Evolutionary conservation across 2,888 invertebrate species (phyloP).

Genomic region (Tribolium freemani): DNA sequence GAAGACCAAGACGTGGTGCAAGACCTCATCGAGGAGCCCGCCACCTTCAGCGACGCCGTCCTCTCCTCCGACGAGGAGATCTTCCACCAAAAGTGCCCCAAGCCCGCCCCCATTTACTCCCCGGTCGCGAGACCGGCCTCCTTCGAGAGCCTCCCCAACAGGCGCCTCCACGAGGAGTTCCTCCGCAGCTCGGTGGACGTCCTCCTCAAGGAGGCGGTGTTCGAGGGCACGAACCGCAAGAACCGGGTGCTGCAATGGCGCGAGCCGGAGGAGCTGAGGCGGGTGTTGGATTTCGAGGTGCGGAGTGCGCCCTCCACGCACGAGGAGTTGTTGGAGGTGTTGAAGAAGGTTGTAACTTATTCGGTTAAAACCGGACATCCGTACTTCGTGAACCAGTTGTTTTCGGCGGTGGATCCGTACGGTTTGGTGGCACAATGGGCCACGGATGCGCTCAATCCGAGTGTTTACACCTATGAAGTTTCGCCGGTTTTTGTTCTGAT

Average conservation of each 20-base stretch:
- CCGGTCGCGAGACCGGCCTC: slow-evolving; percentile 47
- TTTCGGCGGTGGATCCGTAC: slow-evolving; percentile 87
- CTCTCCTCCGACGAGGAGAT: slow-evolving; percentile 62
- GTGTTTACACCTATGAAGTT: slow-evolving; percentile 92
- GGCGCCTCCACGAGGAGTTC: slow-evolving; percentile 79
- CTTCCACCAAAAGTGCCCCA: slow-evolving; percentile 32
- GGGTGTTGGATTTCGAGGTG: slow-evolving; percentile 77
- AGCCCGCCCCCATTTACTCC: slow-evolving; percentile 17
- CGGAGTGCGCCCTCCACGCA: slow-evolving; percentile 74
- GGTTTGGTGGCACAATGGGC: slow-evolving; percentile 88
- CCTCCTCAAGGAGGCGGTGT: slow-evolving; percentile 81
- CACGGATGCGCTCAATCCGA: slow-evolving; percentile 87
- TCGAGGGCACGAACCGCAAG: slow-evolving; percentile 79
- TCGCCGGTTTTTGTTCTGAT: slow-evolving; percentile 89
- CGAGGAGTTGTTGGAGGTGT: slow-evolving; percentile 76
- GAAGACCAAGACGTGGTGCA: slow-evolving; percentile 46
- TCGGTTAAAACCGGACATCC: slow-evolving; percentile 94
- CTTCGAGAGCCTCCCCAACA: slow-evolving; percentile 76
- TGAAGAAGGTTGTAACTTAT: slow-evolving; percentile 82
- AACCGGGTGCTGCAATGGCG: slow-evolving; percentile 87
- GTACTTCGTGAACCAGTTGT: slow-evolving; percentile 90
- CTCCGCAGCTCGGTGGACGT: slow-evolving; percentile 79
- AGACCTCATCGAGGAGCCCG: slow-evolving; percentile 55
- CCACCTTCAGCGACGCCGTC: slow-evolving; percentile 60
- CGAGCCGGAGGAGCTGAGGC: slow-evolving; percentile 79